Conservation (phyloP, 1,140 invertebrate genomes). For the Atta cephalotes region DNA sequence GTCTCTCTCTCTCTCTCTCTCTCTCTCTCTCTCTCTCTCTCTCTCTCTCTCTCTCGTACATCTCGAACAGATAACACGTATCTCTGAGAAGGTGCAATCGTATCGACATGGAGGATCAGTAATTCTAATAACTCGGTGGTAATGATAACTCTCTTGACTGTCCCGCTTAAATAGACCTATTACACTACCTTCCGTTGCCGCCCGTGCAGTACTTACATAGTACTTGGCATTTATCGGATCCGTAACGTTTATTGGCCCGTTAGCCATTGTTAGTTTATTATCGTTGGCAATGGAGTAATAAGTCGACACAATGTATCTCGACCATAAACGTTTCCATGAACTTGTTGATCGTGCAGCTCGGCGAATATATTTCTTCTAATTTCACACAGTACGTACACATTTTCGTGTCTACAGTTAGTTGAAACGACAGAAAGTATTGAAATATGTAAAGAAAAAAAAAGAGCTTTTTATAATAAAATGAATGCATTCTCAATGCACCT, state of each 20-base stretch:
- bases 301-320: not conserved
- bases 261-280: slow-evolving; percentile 48
- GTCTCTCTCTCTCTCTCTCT: too few species aligned
- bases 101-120: slow-evolving; percentile 34
- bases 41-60: slow-evolving; percentile 11
- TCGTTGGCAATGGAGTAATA: slow-evolving; percentile 14
- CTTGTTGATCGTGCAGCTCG: not conserved
- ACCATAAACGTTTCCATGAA: slow-evolving; percentile 24
- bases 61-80: slow-evolving; percentile 47
- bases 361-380: not conserved
- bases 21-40: not conserved
- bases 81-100: slow-evolving; percentile 30
- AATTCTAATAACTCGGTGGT: slow-evolving; percentile 66
- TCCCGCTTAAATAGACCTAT: slow-evolving; percentile 54
- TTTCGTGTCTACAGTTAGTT: not conserved
- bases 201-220: slow-evolving; percentile 16
- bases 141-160: slow-evolving; percentile 45
- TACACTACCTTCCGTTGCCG: slow-evolving; percentile 36
- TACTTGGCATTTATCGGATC: slow-evolving; percentile 37
- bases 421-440: not conserved
- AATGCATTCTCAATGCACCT: not conserved
- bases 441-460: not conserved
- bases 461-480: not conserved
- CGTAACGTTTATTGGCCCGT: slow-evolving; percentile 45
- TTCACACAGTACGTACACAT: not conserved